Conservation (phyloP, 2,797 vertebrate genomes). For the Phrynocephalus forsythii region DNA sequence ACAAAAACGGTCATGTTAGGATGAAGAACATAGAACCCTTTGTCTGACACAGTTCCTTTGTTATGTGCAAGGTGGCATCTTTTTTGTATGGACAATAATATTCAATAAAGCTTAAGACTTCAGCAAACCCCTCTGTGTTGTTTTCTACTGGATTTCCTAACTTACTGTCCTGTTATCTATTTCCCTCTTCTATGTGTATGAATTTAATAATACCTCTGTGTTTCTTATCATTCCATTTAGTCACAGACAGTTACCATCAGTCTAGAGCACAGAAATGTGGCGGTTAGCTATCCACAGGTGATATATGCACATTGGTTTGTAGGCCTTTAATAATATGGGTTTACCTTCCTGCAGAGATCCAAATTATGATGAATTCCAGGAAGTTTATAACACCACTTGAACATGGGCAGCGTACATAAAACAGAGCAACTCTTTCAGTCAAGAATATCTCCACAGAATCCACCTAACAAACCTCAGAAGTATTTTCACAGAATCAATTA, state of each 20-base stretch:
- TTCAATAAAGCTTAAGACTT: background rate
- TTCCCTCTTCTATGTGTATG: conserved; percentile 39
- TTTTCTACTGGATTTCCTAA: conserved; percentile 52
- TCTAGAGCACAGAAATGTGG: conserved; percentile 22
- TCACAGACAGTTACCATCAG: conserved; percentile 54
- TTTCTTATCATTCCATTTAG: conserved; percentile 58
- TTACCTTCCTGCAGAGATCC: conserved; percentile 73
- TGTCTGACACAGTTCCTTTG: background rate
- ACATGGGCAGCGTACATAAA: conserved; percentile 60
- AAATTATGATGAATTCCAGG: conserved; percentile 73
- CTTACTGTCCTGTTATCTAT: conserved; percentile 49
- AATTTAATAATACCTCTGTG: conserved; percentile 32
- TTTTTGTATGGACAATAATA: background rate
- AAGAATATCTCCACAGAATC: conserved; percentile 20
- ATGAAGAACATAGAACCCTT: background rate
- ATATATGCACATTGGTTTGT: conserved; percentile 61
- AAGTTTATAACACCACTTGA: conserved; percentile 65
- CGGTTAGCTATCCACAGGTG: conserved; percentile 49
- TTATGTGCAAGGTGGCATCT: background rate
- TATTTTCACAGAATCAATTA: too few species aligned
- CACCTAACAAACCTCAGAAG: background rate
- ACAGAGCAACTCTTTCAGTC: conserved; percentile 45
- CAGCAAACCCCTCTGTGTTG: conserved; percentile 58
- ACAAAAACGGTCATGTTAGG: background rate
- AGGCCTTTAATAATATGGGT: conserved; percentile 55